Base-by-base conservation (phyloP, 2,113 vertebrate genomes). In the Macroglossus sobrinus region DNA sequence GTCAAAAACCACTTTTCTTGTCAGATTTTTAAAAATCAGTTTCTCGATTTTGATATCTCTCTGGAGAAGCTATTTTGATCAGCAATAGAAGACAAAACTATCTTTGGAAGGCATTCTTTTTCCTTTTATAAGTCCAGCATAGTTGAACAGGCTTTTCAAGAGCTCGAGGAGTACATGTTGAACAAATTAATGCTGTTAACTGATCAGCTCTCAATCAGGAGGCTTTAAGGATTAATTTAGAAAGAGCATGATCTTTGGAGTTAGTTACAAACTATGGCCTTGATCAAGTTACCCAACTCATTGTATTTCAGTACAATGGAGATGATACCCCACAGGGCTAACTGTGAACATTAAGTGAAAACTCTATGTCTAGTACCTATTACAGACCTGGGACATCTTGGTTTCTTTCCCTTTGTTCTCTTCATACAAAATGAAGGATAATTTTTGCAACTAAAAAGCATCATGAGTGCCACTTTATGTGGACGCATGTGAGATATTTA, bases 141-240 rank as follows among this genome's bases (percentile, higher is more conserved):
- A 57, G 66, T 45, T 74, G 84, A 63, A 53, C 28, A 19, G 85
- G 66, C 50, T 87, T 94, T 88, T 59, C 2, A 68, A 59, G 80
- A 90, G 88, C 57, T 84, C 81, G 71, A 68, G 43, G 91, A 79
- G 22, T 69, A 2, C 47, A 15, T 16, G 53, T 79, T 72, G 57
- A 84, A 71, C 71, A 85, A 91, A 80, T 93, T 69, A 72, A 79
- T 76, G 16, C 68, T 84, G 19, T 55, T 79, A 92, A 84, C 57
- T 68, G 53, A 57, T 87, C 53, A 24, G 9, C 9, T 80, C 18
- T 76, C n/a, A 16, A 50, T 75, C 66, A 71, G 55, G 33, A 74
- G 40, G 30, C 55, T 92, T 94, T 75, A 47, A 92, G 53, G 76
- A 89, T 88, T 92, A 45, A 45, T 78, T 75, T 93, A 43, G n/a